Evolutionary conservation across 2,113 vertebrate species (phyloP).

Genomic region (Empidonax traillii): DNA sequence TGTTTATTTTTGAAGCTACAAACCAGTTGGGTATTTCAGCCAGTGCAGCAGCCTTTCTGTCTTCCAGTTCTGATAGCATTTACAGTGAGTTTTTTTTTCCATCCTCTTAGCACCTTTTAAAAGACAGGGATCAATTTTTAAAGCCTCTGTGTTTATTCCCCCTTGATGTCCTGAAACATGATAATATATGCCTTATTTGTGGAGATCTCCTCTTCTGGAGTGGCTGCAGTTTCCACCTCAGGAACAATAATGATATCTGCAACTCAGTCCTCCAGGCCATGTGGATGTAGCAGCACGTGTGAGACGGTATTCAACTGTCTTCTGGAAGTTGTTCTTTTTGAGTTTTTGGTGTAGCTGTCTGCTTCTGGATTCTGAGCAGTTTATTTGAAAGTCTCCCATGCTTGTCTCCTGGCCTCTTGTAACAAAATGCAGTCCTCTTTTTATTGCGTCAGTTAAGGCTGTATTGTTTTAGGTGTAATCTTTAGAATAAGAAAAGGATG

Average conservation of each 20-base stretch:
- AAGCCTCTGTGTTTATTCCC: background rate
- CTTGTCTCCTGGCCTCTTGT: background rate
- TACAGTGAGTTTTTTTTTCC: background rate
- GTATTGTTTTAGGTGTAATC: background rate
- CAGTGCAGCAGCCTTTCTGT: background rate
- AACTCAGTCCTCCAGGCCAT: background rate
- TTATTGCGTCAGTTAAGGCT: background rate
- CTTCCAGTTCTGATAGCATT: background rate
- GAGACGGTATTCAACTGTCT: background rate
- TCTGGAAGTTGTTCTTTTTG: background rate
- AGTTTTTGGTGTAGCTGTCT: background rate
- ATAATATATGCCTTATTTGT: background rate
- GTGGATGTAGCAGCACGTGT: background rate
- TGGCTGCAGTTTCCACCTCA: background rate
- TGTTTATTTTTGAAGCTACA: background rate
- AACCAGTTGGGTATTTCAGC: background rate
- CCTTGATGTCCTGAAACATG: background rate
- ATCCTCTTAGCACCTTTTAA: background rate
- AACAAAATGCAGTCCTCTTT: background rate
- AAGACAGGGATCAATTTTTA: slow-evolving; percentile 9
- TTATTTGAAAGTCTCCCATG: background rate
- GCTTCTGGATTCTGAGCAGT: background rate
- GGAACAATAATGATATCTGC: background rate
- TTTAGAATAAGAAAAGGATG: background rate
- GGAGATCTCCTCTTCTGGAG: background rate